Percentiles rank a stretch among this genome's conserved stretches.
phyloP scores from a whole-genome alignment of 2,888 invertebrate genomes.

The Eupithecia inturbata region DNA sequence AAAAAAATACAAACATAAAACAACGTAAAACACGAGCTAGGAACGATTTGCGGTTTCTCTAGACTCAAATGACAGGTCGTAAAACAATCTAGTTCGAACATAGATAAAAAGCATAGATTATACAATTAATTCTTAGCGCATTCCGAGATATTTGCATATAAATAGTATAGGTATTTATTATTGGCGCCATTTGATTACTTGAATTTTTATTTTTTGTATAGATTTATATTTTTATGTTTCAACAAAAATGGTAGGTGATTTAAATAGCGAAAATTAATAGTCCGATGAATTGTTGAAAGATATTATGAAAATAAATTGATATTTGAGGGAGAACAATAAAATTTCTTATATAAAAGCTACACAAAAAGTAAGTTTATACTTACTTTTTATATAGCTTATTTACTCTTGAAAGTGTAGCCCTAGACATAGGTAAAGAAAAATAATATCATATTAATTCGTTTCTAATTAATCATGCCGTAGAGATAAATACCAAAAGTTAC shows the following conservation, averaged over 20 bases:
- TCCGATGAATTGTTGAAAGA: too few relatives aligned
- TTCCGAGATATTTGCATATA: constrained; percentile 37
- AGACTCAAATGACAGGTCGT: constrained; percentile 33
- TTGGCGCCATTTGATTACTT: constrained; percentile 54
- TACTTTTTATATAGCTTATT: too few relatives aligned
- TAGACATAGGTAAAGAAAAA: background rate
- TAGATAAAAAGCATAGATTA: constrained; percentile 38
- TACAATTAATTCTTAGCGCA: constrained; percentile 43
- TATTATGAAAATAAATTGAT: too few relatives aligned
- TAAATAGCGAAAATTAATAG: background rate
- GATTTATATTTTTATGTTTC: constrained; percentile 1
- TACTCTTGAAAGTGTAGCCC: background rate
- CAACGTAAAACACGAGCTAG: constrained; percentile 14
- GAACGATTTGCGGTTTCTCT: constrained; percentile 31
- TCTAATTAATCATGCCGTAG: background rate
- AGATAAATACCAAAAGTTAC: background rate
- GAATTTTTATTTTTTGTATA: constrained; percentile 23
- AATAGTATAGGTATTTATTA: constrained; percentile 46
- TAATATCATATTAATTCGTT: background rate
- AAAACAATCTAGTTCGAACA: constrained; percentile 40
- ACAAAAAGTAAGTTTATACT: too few relatives aligned
- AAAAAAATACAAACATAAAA: background rate
- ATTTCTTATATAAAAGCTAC: too few relatives aligned
- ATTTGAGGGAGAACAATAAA: too few relatives aligned
- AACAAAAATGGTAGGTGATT: background rate